These are phyloP conservation scores for Glaucomys volans DNA, from an alignment of 2,113 vertebrate genomes.

Conservation along the genomic window DNA sequence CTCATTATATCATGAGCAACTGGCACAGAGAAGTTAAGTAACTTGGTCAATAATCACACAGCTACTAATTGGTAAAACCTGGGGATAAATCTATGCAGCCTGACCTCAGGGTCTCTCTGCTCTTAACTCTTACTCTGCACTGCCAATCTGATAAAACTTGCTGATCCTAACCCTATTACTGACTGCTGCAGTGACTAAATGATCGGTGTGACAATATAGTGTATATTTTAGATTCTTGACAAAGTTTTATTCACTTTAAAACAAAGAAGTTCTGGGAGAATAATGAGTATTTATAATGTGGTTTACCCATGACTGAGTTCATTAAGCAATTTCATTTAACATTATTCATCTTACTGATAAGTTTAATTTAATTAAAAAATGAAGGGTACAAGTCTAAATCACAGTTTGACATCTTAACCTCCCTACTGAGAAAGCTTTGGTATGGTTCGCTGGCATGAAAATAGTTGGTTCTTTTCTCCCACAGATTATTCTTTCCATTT, in stretches of 20 bases:
- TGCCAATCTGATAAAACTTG: neutral
- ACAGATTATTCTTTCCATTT: neutral
- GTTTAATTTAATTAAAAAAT: constrained; percentile 42
- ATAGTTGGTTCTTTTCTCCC: neutral
- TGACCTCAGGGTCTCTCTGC: neutral
- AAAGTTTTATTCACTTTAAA: neutral
- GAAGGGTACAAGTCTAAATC: neutral
- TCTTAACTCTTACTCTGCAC: neutral
- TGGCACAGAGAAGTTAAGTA: neutral
- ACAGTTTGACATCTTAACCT: neutral
- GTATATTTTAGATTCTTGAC: neutral
- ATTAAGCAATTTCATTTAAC: constrained; percentile 47
- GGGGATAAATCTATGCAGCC: no score
- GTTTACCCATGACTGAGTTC: constrained; percentile 20
- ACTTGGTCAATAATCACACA: neutral
- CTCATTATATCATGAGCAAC: neutral
- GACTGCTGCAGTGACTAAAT: neutral
- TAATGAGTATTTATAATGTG: constrained; percentile 43
- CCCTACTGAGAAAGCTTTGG: neutral
- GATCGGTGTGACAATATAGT: neutral
- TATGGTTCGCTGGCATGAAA: neutral
- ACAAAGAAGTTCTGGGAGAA: neutral
- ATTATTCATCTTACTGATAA: constrained; percentile 24
- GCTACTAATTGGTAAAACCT: neutral
- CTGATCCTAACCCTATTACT: neutral